Conservation (phyloP, 2,113 vertebrate species). For the Galbula dea region DNA sequence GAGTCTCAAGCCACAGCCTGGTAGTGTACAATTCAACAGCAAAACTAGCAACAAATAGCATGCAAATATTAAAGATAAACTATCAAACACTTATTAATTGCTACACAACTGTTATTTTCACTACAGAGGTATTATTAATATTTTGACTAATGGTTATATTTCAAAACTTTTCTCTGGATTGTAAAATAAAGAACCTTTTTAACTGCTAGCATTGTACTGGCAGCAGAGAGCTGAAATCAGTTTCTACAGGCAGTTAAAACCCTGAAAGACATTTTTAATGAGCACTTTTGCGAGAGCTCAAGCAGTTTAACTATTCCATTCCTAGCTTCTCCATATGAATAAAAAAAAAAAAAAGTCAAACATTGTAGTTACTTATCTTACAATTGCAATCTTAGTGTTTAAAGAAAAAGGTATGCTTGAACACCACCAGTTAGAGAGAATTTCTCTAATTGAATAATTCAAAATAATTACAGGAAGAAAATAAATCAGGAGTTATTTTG, state of each 20-base stretch:
- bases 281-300: background rate
- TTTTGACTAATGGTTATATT: background rate
- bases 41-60: background rate
- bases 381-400: background rate
- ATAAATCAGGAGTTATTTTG: background rate
- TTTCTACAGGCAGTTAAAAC: background rate
- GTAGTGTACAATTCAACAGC: background rate
- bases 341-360: background rate
- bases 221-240: background rate
- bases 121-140: background rate
- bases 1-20: background rate
- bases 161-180: background rate
- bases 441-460: background rate
- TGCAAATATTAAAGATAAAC: too few species aligned
- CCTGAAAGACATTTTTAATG: background rate
- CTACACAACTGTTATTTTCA: background rate
- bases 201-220: background rate
- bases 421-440: background rate
- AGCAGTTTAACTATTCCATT: background rate
- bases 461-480: background rate
- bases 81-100: background rate
- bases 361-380: background rate
- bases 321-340: background rate
- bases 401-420: background rate
- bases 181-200: background rate